phyloP scores from a whole-genome alignment of 2,113 vertebrate species.

The Sisor rabdophorus region DNA sequence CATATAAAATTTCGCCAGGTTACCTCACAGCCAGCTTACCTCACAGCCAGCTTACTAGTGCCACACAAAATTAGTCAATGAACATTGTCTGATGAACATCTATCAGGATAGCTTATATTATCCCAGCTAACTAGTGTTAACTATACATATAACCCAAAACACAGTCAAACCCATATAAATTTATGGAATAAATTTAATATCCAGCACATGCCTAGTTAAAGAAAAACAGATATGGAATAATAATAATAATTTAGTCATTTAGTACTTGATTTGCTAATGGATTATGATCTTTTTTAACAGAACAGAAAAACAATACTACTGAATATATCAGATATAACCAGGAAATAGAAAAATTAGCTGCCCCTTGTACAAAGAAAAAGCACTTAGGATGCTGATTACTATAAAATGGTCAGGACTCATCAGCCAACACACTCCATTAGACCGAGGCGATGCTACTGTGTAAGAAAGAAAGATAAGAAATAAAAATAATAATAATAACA shows the following conservation, averaged over 20 bases:
- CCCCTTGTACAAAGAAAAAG: conserved; percentile 39
- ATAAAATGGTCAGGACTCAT: not conserved
- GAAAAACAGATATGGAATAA: not conserved
- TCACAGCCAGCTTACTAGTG: not conserved
- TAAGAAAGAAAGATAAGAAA: conserved; percentile 22
- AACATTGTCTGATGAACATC: not conserved
- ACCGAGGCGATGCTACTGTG: not conserved
- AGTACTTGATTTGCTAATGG: not conserved
- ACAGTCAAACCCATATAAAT: too few relatives aligned
- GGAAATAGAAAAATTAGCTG: conserved; percentile 27
- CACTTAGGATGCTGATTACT: conserved; percentile 30
- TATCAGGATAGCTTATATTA: not conserved
- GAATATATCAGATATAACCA: conserved; percentile 7
- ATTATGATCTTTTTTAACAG: conserved; percentile 3
- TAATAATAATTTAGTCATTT: conserved; percentile 1
- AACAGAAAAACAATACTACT: conserved; percentile 1
- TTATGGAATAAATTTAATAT: not conserved
- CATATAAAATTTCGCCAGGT: too few relatives aligned
- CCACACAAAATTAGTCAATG: not conserved
- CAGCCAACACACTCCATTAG: conserved; percentile 5
- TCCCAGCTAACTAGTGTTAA: not conserved
- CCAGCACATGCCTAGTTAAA: conserved; percentile 4
- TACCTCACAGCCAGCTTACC: too few relatives aligned
- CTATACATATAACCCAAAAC: not conserved
- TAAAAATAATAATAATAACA: conserved; percentile 40